Evolutionary conservation across 2,113 vertebrate genomes (phyloP), one percentile per base, ranked within the genome.

Genomic region (Gorsachius goisagi): DNA sequence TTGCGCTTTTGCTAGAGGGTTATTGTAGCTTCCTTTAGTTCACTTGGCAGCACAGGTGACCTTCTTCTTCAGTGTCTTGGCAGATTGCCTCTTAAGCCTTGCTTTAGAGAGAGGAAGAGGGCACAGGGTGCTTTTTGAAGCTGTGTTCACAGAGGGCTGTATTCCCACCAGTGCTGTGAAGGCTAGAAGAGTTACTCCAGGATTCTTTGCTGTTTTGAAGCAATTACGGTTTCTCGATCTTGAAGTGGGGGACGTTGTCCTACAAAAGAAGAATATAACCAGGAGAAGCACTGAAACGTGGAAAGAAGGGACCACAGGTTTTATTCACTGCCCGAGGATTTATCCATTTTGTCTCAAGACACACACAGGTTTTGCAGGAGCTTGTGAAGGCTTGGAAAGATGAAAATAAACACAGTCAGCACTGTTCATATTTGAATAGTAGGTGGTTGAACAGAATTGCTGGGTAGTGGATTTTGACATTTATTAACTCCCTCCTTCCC

Each of bases 31-130:
- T 86, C 79, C 79, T 79, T 95, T 27, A 37, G 63, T 69, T 85
- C 50, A 2, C 59, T 50, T n/a, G 71, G 78, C 72, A 63, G 95
- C 80, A 69, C 85, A 95, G 96, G 93, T 94, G 90, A 81, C 85
- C 78, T 90, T 84, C 80, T 81, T 94, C 88, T 85, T 90, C 7
- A 1, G 85, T 88, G 84, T 62, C 84, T 88, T 88, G 88, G 92
- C 90, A 92, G 88, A 53, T 92, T 96, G 94, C 88, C 90, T 92
- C 92, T 85, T 72, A 56, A 92, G 85, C 76, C 76, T 95, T 94
- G 92, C 85, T 97, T 94, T 90, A 87, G 92, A 12, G 90, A 93
- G 92, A 84, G 80, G 92, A 90, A 92, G 83, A 88, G 92, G 88
- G 88, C 89, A 87, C 4, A 62, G 90, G 82, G 82, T 53, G 59